Conservation (phyloP, 2,888 invertebrate species). For the Heliconius ethilla region DNA sequence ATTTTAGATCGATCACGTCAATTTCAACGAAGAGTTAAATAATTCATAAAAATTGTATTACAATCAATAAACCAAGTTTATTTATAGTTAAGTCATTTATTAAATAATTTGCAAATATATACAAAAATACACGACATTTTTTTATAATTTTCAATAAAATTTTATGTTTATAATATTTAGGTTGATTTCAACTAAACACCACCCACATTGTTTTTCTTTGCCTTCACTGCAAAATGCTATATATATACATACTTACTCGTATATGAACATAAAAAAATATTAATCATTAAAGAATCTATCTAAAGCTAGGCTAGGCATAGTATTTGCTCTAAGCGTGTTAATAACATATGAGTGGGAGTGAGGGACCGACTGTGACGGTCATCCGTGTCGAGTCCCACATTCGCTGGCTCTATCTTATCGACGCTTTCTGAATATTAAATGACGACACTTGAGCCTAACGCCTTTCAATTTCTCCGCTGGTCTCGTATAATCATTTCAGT, state of each 20-base stretch:
- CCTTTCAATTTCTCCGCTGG: slow-evolving; percentile 68
- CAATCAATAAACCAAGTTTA: too few relatives aligned
- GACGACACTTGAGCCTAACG: slow-evolving; percentile 55
- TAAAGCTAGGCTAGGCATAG: not conserved
- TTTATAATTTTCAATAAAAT: too few relatives aligned
- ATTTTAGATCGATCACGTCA: not conserved
- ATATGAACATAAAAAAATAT: not conserved
- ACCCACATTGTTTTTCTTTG: too few relatives aligned
- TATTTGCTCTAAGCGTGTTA: slow-evolving; percentile 43
- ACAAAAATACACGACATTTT: too few relatives aligned
- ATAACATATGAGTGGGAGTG: slow-evolving; percentile 27
- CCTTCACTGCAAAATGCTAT: not conserved
- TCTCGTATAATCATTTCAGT: slow-evolving; percentile 52
- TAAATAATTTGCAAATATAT: too few relatives aligned
- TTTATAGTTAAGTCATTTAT: too few relatives aligned
- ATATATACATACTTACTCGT: not conserved
- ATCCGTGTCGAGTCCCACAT: slow-evolving; percentile 75
- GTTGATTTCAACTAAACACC: too few relatives aligned
- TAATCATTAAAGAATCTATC: not conserved
- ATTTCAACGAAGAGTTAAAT: not conserved
- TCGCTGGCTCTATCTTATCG: slow-evolving; percentile 67
- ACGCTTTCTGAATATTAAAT: slow-evolving; percentile 75
- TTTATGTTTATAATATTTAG: too few relatives aligned
- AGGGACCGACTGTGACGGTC: slow-evolving; percentile 47
- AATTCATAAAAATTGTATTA: not conserved